These are phyloP conservation scores for Pyrgilauda ruficollis DNA, from an alignment of 2,113 vertebrate genomes.

Conservation along the genomic window DNA sequence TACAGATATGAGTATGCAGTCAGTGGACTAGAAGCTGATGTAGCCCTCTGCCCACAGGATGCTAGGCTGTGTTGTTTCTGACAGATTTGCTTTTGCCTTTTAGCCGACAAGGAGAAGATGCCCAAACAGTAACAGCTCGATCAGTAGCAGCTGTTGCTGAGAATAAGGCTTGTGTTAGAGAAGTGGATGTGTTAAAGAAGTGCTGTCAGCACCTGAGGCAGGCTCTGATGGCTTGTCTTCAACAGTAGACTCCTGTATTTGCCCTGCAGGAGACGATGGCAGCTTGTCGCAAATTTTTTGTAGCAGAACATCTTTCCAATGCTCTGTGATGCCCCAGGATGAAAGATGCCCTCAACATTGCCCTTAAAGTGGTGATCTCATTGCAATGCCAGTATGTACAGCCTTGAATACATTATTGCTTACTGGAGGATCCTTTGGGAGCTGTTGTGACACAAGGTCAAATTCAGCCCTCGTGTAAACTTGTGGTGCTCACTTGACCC, in stretches of 20 bases:
- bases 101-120: conserved; percentile 26
- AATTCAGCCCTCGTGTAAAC: background rate
- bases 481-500: background rate
- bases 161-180: conserved; percentile 52
- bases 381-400: background rate
- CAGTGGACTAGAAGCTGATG: background rate
- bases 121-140: conserved; percentile 10
- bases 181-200: conserved; percentile 58
- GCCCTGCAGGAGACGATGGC: conserved; percentile 32
- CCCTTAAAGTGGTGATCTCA: conserved; percentile 9
- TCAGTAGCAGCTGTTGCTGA: conserved; percentile 59
- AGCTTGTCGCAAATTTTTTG: conserved; percentile 56
- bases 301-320: conserved; percentile 26
- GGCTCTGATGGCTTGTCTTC: conserved; percentile 52
- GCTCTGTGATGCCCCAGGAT: conserved; percentile 36
- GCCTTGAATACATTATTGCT: background rate
- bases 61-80: background rate
- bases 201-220: conserved; percentile 64
- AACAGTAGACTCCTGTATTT: conserved; percentile 38
- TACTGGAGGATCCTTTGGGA: background rate
- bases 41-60: background rate
- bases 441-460: background rate
- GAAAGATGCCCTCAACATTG: background rate
- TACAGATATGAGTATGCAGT: background rate
- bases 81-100: conserved; percentile 54